These are phyloP conservation scores for Hyperoodon ampullatus DNA, from an alignment of 2,113 vertebrate species.

Conservation along the genomic window DNA sequence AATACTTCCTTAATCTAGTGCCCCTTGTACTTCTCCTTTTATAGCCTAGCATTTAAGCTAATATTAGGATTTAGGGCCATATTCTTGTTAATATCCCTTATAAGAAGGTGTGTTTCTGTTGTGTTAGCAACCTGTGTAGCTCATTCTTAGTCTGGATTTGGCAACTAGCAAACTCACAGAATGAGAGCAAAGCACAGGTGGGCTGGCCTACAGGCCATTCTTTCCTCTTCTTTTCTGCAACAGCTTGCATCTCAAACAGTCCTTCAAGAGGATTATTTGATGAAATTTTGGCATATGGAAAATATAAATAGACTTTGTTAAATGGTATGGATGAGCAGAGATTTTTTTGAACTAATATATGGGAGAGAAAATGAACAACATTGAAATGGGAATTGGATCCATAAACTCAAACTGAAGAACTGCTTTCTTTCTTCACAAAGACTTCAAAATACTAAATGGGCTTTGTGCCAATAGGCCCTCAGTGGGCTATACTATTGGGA, in stretches of 20 bases:
- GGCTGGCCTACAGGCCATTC: neutral
- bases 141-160: neutral
- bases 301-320: conserved; percentile 9
- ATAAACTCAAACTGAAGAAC: neutral
- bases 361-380: neutral
- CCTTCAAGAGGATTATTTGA: neutral
- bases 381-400: neutral
- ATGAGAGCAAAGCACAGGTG: neutral
- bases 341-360: conserved; percentile 25
- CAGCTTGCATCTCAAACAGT: neutral
- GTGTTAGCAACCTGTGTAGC: neutral
- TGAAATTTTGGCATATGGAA: conserved; percentile 19
- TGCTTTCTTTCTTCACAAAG: neutral
- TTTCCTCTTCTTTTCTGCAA: neutral
- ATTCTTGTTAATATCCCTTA: neutral
- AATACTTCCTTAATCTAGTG: neutral
- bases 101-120: neutral
- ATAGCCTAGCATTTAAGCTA: neutral
- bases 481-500: neutral
- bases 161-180: neutral
- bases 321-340: neutral
- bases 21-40: neutral
- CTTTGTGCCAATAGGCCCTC: neutral
- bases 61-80: neutral
- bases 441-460: neutral